Base-by-base conservation (phyloP, 2,113 vertebrate genomes). In the Lepisosteus oculatus region DNA sequence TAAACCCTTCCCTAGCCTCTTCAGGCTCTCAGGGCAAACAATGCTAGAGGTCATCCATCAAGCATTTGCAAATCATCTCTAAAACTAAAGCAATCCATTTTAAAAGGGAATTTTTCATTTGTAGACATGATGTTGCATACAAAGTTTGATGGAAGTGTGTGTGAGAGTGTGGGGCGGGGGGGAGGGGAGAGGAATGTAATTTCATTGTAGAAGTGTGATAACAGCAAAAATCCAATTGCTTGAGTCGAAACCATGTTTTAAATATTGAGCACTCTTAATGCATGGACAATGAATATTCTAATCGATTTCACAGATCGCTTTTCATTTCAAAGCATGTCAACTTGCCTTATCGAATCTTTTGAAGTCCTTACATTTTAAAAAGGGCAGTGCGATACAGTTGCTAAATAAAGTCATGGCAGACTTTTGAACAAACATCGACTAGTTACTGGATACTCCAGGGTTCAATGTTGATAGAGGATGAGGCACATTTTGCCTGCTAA, bases 11-110 rank as follows among this genome's bases (percentile, higher is more conserved):
- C 75, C 66, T 51, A 71, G 67, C 73, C 56, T 43, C 12, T 55
- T 68, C 4, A 6, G 9, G 71, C 73, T 68, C 75, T 12, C 3
- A 67, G 72, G 69, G 41, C 43, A 66, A 61, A 61, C 79, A 70
- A 69, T 76, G 64, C 66, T 64, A 51, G 61, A 73, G 68, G 54
- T 79, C 72, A 62, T 75, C 72, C 54, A 76, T 75, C 77, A 65
- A 83, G 67, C 51, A 81, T 77, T 75, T 76, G 75, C 77, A 84
- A 83, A 85, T 83, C 80, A 83, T 78, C 77, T 73, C 74, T 77
- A 76, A 85, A 89, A 87, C 79, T 84, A 89, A 85, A 83, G 81
- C 75, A 67, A 79, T 85, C 78, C 61, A 72, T 82, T 65, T 73
- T 69, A 71, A 72, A 70, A 80, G 54, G 13, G 57, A 74, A 54